Conservation (phyloP, 2,113 vertebrate species). For the Apodemus sylvaticus region DNA sequence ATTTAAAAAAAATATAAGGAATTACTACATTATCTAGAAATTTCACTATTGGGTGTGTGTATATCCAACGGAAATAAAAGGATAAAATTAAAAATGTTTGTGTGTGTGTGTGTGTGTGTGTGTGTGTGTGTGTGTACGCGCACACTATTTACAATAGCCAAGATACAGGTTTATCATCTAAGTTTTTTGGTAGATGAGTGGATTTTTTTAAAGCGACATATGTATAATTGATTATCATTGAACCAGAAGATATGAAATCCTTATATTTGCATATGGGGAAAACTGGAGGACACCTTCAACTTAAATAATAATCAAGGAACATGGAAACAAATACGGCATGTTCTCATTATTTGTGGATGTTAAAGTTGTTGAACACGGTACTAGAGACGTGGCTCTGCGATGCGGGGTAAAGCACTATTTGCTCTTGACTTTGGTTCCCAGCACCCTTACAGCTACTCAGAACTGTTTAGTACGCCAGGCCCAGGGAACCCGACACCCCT, state of each 20-base stretch:
- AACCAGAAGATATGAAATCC: neutral
- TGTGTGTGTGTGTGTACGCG: too few relatives aligned
- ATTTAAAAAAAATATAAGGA: neutral
- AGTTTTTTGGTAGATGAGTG: too few relatives aligned
- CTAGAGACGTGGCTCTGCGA: neutral
- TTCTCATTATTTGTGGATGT: neutral
- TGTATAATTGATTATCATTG: neutral
- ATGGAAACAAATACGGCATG: neutral
- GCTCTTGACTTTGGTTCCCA: neutral
- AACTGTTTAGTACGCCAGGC: neutral
- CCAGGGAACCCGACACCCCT: neutral
- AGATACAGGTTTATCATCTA: neutral
- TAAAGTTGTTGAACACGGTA: neutral
- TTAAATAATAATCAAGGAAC: neutral
- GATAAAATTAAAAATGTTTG: neutral
- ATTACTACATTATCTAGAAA: neutral
- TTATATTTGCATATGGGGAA: neutral
- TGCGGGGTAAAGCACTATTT: neutral
- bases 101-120: too few relatives aligned
- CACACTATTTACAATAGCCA: neutral
- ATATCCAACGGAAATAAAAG: neutral
- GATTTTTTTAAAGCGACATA: neutral
- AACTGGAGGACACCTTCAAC: neutral
- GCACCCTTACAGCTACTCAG: neutral
- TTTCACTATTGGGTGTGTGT: neutral